Percentiles rank a stretch among this genome's conserved stretches.
These are phyloP conservation scores for Meriones psammophilus DNA, from an alignment of 2,797 vertebrate genomes.

Conservation along the genomic window DNA sequence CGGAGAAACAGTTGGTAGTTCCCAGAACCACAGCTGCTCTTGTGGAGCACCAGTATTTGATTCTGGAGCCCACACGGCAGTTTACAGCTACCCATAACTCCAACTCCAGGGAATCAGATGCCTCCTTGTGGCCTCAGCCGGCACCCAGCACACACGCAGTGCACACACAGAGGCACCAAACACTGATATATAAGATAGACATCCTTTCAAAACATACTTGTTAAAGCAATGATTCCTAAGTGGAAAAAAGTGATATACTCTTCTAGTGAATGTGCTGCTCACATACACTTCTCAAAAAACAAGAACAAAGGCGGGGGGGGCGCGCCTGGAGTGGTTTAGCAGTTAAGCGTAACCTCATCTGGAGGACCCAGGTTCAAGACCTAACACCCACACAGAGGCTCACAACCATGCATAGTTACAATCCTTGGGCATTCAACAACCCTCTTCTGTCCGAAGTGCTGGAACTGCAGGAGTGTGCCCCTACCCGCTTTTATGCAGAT, in stretches of 20 bases:
- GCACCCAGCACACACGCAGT: background rate
- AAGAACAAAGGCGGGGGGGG: no score
- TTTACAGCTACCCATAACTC: background rate
- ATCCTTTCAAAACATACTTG: background rate
- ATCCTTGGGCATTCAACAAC: background rate
- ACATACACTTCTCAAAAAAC: background rate
- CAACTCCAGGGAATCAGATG: background rate
- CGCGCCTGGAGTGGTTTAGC: background rate
- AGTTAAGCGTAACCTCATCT: background rate
- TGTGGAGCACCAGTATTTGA: no score
- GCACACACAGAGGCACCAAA: background rate
- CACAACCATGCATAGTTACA: background rate
- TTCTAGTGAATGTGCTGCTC: background rate
- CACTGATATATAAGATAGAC: background rate
- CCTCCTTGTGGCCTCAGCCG: background rate
- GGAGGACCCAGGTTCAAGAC: background rate
- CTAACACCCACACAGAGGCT: background rate
- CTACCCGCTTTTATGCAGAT: background rate
- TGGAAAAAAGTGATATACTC: no score
- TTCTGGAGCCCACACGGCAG: background rate
- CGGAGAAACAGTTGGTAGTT: background rate
- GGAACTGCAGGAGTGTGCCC: no score
- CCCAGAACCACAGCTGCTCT: background rate
- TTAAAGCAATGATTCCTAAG: background rate
- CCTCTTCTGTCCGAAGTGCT: no score